Evolutionary conservation across 2,888 invertebrate species (phyloP), one percentile per base, ranked within the genome.

Genomic region (Agonopterix subpropinquella): DNA sequence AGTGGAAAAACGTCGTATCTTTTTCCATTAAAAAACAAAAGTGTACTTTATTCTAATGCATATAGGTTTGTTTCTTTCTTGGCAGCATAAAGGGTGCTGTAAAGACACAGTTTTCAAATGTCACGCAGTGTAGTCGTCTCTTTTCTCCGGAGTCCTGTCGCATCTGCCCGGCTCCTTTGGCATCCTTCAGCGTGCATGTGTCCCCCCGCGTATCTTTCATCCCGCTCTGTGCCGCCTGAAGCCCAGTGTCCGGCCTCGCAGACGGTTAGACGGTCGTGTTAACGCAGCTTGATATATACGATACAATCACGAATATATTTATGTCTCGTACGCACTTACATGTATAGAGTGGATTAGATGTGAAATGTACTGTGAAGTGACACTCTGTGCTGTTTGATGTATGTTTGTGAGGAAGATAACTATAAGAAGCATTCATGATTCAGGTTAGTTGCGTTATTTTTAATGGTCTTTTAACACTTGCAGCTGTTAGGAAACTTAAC

Each of bases 71-170:
- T 59, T 49, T 62, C 62, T 71, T 13, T 49, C 8, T 11, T 60
- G 57, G 43, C 35, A 43, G 43, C 48, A 51, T 53, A 62, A 61
- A 68, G 76, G 77, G 79, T 75, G 76, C 70, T 77, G 82, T 83
- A 87, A 79, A 87, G 88, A 87, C 87, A 87, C 85, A 82, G 79
- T 87, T 88, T 87, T 85, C 84, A 85, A 86, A 85, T 87, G 87
- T 88, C 87, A 85, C 83, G 80, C 69, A 74, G 80, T 86, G 85
- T 84, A 79, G 85, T 86, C 80, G 82, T 88, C 88, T 88, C 88
- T 87, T 88, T 88, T 87, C 87, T 80, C 77, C 85, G 72, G 79
- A 80, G 85, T 88, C 86, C 86, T 86, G 87, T 84, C 84, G 84
- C 85, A 80, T 86, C 83, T 85, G 84, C 78, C 79, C 72, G 68